Evolutionary conservation across 2,797 vertebrate species (phyloP), one percentile per base, ranked within the genome.

Genomic region (Intellagama lesueurii): DNA sequence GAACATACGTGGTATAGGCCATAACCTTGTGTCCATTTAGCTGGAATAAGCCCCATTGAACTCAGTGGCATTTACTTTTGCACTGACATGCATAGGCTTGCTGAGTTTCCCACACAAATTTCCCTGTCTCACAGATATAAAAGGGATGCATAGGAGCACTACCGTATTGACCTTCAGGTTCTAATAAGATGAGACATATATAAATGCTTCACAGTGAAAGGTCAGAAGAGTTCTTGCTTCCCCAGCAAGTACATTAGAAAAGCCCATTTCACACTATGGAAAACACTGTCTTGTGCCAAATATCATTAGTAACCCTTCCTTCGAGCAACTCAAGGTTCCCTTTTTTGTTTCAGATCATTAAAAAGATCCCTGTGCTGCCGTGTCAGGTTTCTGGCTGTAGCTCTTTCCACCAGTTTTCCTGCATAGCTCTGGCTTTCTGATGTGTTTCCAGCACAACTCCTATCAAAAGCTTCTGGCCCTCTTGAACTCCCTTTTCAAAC

Each of bases 281-380:
- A 88, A 83, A 68, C 47, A 49, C 5, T 83, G 72, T 28, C 40
- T 52, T 68, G 40, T 69, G 60, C 72, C n/a, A 88, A 76, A 83
- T 77, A 49, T 68, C 26, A 73, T 88, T 77, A 68, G 66, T 72
- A 80, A 70, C n/a, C n/a, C 77, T 79, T 81, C 66, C 47, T 30
- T 87, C 66, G 22, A 40, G 60, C 72, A 77, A 24, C n/a, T 69
- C 47, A 8, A 69, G 49, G 40, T 76, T 87, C 79, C 30, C 76
- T 49, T 79, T 77, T 87, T 44, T 26, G 49, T 49, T 87, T 87
- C 76, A 87, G 85, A 79, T 87, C 85, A 87, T 87, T 87, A 87
- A 79, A 79, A 87, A 69, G 44, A 87, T 87, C 76, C 85, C 85
- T 52, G 64, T 69, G 40, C 30, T 47, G 85, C 44, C 76, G 32